These are phyloP conservation scores for Keiferia lycopersicella DNA, from an alignment of 2,888 invertebrate genomes.

Conservation along the genomic window DNA sequence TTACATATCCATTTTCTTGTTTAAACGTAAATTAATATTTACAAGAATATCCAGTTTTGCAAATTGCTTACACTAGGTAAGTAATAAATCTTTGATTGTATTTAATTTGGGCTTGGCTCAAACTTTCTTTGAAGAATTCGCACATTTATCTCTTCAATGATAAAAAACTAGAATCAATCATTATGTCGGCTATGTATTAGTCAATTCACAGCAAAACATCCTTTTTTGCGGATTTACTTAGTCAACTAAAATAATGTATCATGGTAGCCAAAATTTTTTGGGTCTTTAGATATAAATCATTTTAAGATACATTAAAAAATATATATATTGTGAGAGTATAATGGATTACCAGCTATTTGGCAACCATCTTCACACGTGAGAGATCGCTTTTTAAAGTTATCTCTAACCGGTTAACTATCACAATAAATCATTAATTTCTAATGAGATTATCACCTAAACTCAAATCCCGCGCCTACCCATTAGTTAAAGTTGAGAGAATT, in stretches of 20 bases:
- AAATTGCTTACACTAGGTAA: neutral
- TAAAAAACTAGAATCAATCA: no score
- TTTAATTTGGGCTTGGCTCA: no score
- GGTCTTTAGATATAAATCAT: no score
- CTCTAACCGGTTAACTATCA: neutral
- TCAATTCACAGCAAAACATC: no score
- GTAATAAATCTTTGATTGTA: no score
- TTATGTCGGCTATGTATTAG: no score
- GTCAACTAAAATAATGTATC: neutral
- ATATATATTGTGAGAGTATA: neutral
- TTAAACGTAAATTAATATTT: neutral
- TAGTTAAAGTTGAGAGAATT: neutral
- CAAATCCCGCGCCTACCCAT: neutral
- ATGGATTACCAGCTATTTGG: neutral
- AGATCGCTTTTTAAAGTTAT: neutral
- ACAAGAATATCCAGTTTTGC: neutral
- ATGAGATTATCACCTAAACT: neutral
- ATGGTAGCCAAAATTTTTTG: no score
- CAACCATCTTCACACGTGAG: neutral
- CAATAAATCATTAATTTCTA: conserved; percentile 10
- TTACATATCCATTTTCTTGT: neutral
- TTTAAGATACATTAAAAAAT: neutral
- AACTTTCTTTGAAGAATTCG: no score
- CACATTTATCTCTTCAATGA: no score
- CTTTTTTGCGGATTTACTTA: no score